Conservation (phyloP, 2,888 invertebrate species). For the Piscicola geometra region DNA sequence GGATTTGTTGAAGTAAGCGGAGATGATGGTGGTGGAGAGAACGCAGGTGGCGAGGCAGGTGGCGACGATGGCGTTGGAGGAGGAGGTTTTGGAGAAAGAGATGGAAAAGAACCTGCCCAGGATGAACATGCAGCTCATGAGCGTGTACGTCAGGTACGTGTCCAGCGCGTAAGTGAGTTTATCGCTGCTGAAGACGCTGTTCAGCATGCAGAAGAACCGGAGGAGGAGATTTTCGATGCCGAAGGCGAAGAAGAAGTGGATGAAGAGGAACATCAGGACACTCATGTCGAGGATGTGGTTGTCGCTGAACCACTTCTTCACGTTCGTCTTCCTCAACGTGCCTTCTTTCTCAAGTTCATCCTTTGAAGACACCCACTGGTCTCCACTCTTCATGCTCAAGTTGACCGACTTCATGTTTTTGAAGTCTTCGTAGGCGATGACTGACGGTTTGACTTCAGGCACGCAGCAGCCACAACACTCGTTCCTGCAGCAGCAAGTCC, state of each 20-base stretch:
- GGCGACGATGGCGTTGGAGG: conserved; percentile 29
- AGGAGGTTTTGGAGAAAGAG: conserved; percentile 26
- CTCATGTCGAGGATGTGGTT: conserved; percentile 16
- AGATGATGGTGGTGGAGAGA: conserved; percentile 10
- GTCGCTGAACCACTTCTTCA: conserved; percentile 20
- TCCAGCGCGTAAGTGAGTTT: conserved; percentile 16
- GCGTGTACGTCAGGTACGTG: conserved; percentile 14
- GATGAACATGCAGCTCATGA: conserved; percentile 18
- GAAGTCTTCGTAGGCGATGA: conserved; percentile 23
- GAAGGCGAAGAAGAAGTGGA: conserved; percentile 30
- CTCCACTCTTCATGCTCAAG: conserved; percentile 8
- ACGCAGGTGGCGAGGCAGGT: conserved; percentile 26
- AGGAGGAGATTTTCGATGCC: conserved; percentile 19
- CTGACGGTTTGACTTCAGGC: neutral
- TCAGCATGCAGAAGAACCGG: conserved; percentile 15
- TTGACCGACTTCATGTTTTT: conserved; percentile 5
- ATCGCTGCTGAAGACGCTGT: conserved; percentile 15
- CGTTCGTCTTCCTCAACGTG: neutral
- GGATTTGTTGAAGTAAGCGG: conserved; percentile 28
- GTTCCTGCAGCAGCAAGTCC: conserved; percentile 14
- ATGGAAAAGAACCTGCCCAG: conserved; percentile 29
- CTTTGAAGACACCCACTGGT: neutral
- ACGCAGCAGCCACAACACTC: conserved; percentile 9
- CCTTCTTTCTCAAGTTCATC: neutral
- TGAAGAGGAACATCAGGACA: conserved; percentile 30